phyloP scores from a whole-genome alignment of 2,888 invertebrate species.

The Phytoseiulus persimilis region DNA sequence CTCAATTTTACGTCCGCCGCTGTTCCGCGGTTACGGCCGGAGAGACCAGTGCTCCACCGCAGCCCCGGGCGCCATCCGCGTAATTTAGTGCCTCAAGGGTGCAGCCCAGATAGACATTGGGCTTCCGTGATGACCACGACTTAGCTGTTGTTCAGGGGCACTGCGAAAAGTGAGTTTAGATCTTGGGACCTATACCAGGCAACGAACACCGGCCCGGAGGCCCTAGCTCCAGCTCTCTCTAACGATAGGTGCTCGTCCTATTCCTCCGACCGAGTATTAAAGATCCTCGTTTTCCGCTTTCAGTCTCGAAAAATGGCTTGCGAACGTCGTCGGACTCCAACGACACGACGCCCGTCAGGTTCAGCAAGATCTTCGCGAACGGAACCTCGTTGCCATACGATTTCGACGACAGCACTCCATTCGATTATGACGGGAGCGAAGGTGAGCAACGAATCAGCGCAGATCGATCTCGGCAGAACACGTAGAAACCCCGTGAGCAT shows the following conservation, averaged over 20 bases:
- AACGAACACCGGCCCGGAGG: too few relatives aligned
- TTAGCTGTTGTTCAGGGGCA: not conserved
- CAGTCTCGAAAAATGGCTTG: constrained; percentile 23
- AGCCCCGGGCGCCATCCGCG: not conserved
- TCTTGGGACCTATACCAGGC: not conserved
- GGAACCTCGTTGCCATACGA: constrained; percentile 28
- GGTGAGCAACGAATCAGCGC: not conserved
- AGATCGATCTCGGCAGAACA: not conserved
- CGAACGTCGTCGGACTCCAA: constrained; percentile 17
- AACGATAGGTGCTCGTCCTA: too few relatives aligned
- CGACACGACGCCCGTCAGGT: not conserved
- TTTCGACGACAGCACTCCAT: constrained; percentile 33
- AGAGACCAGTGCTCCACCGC: not conserved
- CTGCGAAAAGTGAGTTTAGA: not conserved
- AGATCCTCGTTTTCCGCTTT: not conserved
- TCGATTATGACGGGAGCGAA: constrained; percentile 7
- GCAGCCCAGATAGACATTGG: not conserved
- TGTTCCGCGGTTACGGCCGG: not conserved
- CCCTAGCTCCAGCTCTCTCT: too few relatives aligned
- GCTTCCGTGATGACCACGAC: not conserved
- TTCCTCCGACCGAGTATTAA: not conserved
- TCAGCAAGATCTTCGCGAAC: constrained; percentile 10
- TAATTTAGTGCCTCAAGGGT: not conserved
- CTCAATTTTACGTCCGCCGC: not conserved
- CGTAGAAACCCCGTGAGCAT: not conserved